Percentiles rank a stretch among this genome's conserved stretches.
Conservation (phyloP, 1,140 invertebrate species). For the Caerostris darwini region DNA sequence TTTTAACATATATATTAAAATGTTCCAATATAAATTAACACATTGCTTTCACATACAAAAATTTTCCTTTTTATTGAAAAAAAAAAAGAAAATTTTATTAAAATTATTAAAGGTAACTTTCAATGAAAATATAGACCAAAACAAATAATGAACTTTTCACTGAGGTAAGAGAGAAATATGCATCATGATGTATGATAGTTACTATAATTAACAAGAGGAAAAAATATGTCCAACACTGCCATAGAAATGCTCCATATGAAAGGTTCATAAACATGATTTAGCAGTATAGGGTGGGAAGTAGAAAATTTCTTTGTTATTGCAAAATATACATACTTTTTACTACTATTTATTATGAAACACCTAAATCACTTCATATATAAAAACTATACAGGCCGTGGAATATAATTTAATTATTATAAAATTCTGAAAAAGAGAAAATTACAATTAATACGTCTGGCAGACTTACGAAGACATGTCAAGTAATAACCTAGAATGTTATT, state of each 20-base stretch:
- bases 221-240: slow-evolving; percentile 15
- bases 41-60: too few species aligned
- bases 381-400: slow-evolving; percentile 58
- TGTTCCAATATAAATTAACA: too few species aligned
- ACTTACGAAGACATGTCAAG: neutral
- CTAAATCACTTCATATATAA: slow-evolving; percentile 50
- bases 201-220: neutral
- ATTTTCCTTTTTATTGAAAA: too few species aligned
- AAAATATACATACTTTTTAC: slow-evolving; percentile 63
- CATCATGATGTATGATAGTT: neutral
- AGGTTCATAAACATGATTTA: neutral
- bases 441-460: slow-evolving; percentile 17
- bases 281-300: slow-evolving; percentile 22
- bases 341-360: slow-evolving; percentile 61
- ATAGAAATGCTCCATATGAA: neutral
- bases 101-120: neutral
- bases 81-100: neutral
- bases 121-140: neutral
- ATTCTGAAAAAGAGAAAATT: slow-evolving; percentile 31
- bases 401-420: slow-evolving; percentile 37
- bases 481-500: slow-evolving; percentile 24
- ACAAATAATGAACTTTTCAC: neutral
- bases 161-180: slow-evolving; percentile 8
- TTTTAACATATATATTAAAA: too few species aligned
- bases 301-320: slow-evolving; percentile 62